Evolutionary conservation across 2,113 vertebrate species (phyloP).

Genomic region (Hyla sarda): DNA sequence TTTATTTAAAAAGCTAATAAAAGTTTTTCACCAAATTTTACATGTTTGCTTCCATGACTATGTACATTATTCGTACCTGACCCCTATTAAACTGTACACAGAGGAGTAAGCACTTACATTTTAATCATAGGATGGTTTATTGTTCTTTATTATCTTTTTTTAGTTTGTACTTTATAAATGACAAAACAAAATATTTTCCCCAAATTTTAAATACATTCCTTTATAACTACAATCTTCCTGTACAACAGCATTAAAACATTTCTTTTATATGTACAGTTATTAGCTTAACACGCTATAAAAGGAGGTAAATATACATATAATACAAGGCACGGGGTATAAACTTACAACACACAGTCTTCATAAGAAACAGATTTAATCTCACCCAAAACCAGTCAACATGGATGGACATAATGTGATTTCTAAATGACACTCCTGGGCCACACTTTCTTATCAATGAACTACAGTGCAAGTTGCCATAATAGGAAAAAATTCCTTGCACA

Average conservation of each 20-base stretch:
- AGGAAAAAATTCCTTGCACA: not conserved
- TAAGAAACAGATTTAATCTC: slow-evolving; percentile 3
- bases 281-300: slow-evolving; percentile 68
- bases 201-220: slow-evolving; percentile 58
- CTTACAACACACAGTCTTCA: slow-evolving; percentile 69
- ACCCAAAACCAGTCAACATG: not conserved
- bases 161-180: slow-evolving; percentile 38
- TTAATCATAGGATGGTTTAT: slow-evolving; percentile 1
- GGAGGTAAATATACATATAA: slow-evolving; percentile 76
- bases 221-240: slow-evolving; percentile 62
- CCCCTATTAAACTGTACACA: slow-evolving; percentile 76
- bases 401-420: not conserved
- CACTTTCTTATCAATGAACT: not conserved
- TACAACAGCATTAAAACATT: slow-evolving; percentile 63
- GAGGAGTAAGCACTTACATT: slow-evolving; percentile 69
- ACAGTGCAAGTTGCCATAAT: not conserved
- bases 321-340: slow-evolving; percentile 68
- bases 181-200: slow-evolving; percentile 35
- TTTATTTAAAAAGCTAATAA: slow-evolving; percentile 78
- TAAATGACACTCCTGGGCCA: not conserved
- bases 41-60: slow-evolving; percentile 75
- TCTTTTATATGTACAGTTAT: slow-evolving; percentile 63
- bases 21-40: slow-evolving; percentile 80
- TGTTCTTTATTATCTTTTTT: not conserved
- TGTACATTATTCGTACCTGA: slow-evolving; percentile 78